Percentiles rank a stretch among this genome's conserved stretches.
These are phyloP conservation scores for Mastacembelus armatus DNA, from an alignment of 2,797 vertebrate genomes.

Conservation along the genomic window DNA sequence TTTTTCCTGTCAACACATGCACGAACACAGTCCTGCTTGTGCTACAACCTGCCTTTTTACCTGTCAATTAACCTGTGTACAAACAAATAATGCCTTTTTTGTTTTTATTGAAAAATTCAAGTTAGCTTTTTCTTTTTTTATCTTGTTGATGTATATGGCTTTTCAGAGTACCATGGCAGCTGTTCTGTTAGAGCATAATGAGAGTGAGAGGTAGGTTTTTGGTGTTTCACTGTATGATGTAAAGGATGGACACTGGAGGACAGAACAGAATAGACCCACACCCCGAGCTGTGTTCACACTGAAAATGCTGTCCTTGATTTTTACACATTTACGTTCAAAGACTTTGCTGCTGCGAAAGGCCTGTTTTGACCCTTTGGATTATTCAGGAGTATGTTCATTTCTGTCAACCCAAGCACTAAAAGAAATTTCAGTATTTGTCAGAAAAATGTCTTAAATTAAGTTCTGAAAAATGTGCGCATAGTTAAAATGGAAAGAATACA, in stretches of 20 bases:
- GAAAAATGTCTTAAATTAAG: not conserved
- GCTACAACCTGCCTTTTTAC: constrained; percentile 84
- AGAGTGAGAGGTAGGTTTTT: too few relatives aligned
- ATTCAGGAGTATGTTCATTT: constrained; percentile 32
- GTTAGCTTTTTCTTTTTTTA: constrained; percentile 84
- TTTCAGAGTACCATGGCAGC: constrained; percentile 85
- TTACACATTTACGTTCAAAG: constrained; percentile 70
- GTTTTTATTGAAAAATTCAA: constrained; percentile 49
- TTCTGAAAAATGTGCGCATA: constrained; percentile 20
- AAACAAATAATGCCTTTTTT: constrained; percentile 75
- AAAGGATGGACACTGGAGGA: constrained; percentile 36
- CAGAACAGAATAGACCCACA: not conserved
- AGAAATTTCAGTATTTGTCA: constrained; percentile 13
- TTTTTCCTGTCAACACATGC: constrained; percentile 37
- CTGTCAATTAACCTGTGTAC: constrained; percentile 35
- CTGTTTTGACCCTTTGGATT: constrained; percentile 17
- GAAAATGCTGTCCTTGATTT: constrained; percentile 4
- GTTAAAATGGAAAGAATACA: constrained; percentile 28
- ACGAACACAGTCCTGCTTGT: constrained; percentile 54
- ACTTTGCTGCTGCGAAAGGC: constrained; percentile 42
- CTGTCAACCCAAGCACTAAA: constrained; percentile 32
- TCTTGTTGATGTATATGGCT: constrained; percentile 81
- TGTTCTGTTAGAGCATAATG: constrained; percentile 56
- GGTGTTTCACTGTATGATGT: constrained; percentile 71
- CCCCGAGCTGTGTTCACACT: constrained; percentile 11